Conservation (phyloP, 2,888 invertebrate genomes). For the Caenorhabditis sp. region DNA sequence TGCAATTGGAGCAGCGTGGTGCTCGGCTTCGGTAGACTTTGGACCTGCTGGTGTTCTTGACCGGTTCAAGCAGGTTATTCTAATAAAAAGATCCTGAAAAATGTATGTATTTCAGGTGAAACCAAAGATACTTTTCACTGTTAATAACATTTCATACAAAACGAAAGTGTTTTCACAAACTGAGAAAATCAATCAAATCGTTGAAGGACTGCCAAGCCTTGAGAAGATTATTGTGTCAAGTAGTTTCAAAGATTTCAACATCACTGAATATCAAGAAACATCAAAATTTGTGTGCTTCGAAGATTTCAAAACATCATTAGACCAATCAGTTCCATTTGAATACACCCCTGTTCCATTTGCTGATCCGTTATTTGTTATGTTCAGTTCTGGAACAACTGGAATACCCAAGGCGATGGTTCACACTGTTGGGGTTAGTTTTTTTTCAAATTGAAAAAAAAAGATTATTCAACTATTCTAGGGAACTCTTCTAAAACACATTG, state of each 20-base stretch:
- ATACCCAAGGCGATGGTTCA: conserved; percentile 76
- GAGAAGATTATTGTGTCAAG: conserved; percentile 58
- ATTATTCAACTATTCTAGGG: conserved; percentile 71
- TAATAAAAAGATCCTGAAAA: too few relatives aligned
- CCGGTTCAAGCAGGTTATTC: conserved; percentile 72
- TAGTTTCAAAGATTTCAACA: conserved; percentile 33
- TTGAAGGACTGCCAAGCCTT: conserved; percentile 60
- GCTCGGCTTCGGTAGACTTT: conserved; percentile 75
- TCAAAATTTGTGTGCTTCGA: conserved; percentile 39
- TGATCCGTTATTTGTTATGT: conserved; percentile 76
- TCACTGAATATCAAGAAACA: conserved; percentile 30
- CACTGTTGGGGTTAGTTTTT: conserved; percentile 74
- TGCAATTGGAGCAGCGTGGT: conserved; percentile 75
- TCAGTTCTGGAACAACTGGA: conserved; percentile 77
- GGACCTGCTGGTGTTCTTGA: conserved; percentile 72
- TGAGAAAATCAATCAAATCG: conserved; percentile 74
- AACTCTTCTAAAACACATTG: conserved; percentile 75
- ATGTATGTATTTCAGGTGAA: too few relatives aligned
- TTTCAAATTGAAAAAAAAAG: neutral
- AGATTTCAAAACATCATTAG: conserved; percentile 35
- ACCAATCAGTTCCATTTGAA: conserved; percentile 26
- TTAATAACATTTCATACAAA: conserved; percentile 75
- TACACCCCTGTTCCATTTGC: conserved; percentile 73
- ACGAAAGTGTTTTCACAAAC: conserved; percentile 74
- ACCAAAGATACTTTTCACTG: conserved; percentile 75